Percentiles rank a stretch among this genome's conserved stretches.
Conservation (phyloP, 2,113 vertebrate genomes). For the Notarius lentiginosus region DNA sequence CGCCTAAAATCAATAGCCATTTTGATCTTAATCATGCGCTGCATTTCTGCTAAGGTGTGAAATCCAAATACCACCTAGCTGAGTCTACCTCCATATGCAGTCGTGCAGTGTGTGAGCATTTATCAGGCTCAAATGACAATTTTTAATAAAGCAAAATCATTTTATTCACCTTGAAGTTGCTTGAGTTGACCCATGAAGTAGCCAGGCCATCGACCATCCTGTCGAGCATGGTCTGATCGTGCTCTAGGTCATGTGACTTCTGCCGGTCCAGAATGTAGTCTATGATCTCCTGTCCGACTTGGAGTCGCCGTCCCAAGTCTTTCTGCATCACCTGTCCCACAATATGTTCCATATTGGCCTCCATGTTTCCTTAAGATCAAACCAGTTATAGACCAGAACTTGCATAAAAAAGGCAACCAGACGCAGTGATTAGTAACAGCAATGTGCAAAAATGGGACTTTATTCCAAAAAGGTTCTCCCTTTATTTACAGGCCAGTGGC, state of each 20-base stretch:
- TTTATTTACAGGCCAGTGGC: conserved; percentile 30
- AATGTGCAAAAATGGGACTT: not conserved
- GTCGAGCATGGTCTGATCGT: conserved; percentile 90
- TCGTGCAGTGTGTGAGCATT: not conserved
- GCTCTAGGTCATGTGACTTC: conserved; percentile 84
- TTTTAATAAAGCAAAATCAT: not conserved
- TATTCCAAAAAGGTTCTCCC: conserved; percentile 5
- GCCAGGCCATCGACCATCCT: conserved; percentile 89
- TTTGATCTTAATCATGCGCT: conserved; percentile 21
- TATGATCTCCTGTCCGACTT: conserved; percentile 89
- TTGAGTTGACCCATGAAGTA: conserved; percentile 94
- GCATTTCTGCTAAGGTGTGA: conserved; percentile 29
- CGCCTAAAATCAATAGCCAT: conserved; percentile 36
- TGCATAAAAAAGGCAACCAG: conserved; percentile 16
- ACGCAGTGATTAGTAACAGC: not conserved
- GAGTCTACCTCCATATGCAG: not conserved
- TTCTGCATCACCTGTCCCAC: conserved; percentile 89
- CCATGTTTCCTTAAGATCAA: conserved; percentile 69
- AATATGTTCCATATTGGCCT: conserved; percentile 86
- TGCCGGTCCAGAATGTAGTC: conserved; percentile 85
- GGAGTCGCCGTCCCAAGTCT: conserved; percentile 88
- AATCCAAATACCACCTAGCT: conserved; percentile 5
- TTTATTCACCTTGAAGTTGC: conserved; percentile 92
- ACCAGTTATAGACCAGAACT: conserved; percentile 21
- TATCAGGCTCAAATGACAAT: not conserved